Evolutionary conservation across 2,888 invertebrate species (phyloP).

Genomic region (Morpho deidamia): DNA sequence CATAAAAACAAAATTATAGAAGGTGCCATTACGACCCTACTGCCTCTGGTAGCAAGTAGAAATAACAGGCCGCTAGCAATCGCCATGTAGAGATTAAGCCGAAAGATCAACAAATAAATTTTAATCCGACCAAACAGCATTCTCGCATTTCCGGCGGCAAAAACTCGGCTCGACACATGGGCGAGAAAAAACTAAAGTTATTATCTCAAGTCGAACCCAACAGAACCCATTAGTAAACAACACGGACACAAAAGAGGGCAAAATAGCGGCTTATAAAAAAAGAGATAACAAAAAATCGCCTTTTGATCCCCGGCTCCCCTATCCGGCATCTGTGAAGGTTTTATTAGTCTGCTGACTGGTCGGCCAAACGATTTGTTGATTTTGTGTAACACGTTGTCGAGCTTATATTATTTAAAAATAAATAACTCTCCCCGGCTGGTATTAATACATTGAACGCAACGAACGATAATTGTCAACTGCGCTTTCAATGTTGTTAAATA

Average conservation of each 20-base stretch:
- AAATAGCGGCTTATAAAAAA: slow-evolving; percentile 68
- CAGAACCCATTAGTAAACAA: slow-evolving; percentile 79
- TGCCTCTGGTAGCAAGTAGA: too few relatives aligned
- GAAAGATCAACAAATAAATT: slow-evolving; percentile 74
- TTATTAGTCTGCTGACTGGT: slow-evolving; percentile 68
- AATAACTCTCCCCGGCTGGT: slow-evolving; percentile 1
- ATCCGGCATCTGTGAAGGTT: slow-evolving; percentile 66
- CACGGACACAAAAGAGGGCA: slow-evolving; percentile 74
- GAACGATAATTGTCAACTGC: background rate
- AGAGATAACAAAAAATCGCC: slow-evolving; percentile 69
- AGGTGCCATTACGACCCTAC: too few relatives aligned
- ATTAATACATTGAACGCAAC: background rate
- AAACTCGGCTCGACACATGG: slow-evolving; percentile 69
- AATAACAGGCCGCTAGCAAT: too few relatives aligned
- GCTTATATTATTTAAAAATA: slow-evolving; percentile 25
- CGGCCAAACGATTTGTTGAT: slow-evolving; percentile 45
- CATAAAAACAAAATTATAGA: too few relatives aligned
- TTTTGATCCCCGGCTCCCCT: slow-evolving; percentile 71
- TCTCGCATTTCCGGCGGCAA: slow-evolving; percentile 73
- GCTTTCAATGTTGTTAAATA: too few relatives aligned
- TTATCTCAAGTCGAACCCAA: slow-evolving; percentile 78
- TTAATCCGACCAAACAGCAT: slow-evolving; percentile 67
- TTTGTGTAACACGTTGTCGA: slow-evolving; percentile 30
- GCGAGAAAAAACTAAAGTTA: slow-evolving; percentile 72
- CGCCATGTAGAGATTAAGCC: slow-evolving; percentile 50